Percentiles rank a stretch among this genome's conserved stretches.
phyloP scores from a whole-genome alignment of 35 echinoderm and acorn worm genomes.

The Diadema setosum region DNA sequence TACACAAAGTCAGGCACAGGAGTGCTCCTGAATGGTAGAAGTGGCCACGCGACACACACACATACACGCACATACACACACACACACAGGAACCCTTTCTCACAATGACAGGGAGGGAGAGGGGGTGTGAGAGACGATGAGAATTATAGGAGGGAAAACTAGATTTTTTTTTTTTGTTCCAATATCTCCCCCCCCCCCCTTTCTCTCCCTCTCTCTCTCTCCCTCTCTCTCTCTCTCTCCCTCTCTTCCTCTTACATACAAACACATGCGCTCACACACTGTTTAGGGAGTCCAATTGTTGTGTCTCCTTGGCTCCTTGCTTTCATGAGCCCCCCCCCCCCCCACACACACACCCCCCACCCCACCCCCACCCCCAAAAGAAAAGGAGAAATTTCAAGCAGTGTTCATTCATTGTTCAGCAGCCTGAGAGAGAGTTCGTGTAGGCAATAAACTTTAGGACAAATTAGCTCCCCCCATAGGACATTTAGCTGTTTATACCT shows the following conservation, averaged over 20 bases:
- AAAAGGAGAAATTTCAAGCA: no score
- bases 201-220: not conserved
- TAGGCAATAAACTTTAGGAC: not conserved
- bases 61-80: no score
- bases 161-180: no score
- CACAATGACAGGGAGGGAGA: no score
- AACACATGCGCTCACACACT: no score
- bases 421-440: not conserved
- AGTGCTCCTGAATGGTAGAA: no score
- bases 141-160: no score
- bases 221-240: not conserved
- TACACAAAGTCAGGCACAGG: no score
- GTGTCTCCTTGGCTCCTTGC: not conserved
- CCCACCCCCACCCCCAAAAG: not conserved
- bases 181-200: not conserved
- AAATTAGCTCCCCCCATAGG: not conserved
- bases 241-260: not conserved
- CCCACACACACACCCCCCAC: not conserved
- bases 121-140: no score
- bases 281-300: no score
- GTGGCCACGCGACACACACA: no score
- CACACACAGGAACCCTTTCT: no score
- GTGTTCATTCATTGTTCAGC: not conserved
- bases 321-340: not conserved
- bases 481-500: slow-evolving; percentile 2